Conservation (phyloP, 2,888 invertebrate species). For the Bellardia pandia region DNA sequence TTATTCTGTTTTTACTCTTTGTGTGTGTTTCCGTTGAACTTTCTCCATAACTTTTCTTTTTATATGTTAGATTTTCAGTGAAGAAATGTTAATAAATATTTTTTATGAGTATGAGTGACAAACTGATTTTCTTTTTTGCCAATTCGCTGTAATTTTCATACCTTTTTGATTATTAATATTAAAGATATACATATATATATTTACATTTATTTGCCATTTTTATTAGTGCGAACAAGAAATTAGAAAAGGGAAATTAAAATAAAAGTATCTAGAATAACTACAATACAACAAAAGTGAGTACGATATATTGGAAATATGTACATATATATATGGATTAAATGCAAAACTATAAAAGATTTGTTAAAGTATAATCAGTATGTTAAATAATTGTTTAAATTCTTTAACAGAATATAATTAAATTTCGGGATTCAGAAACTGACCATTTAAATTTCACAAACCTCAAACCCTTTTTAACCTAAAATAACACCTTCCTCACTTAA, state of each 20-base stretch:
- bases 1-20: not conserved
- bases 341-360: no score
- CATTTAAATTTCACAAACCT: not conserved
- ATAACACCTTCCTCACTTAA: not conserved
- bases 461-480: not conserved
- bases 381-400: no score
- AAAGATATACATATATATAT: not conserved
- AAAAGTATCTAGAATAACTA: not conserved
- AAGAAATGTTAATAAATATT: not conserved
- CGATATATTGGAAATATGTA: no score
- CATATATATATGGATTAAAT: no score
- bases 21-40: constrained; percentile 14
- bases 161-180: not conserved
- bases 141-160: not conserved
- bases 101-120: not conserved
- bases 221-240: not conserved
- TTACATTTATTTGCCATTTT: not conserved
- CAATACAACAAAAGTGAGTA: no score
- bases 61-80: constrained; percentile 14
- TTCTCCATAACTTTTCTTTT: constrained; percentile 37
- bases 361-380: no score
- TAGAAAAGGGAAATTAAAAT: not conserved
- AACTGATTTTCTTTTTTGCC: not conserved
- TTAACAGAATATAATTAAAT: not conserved
- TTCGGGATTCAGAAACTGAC: not conserved